A percentile compares a stretch with the other conserved stretches of the same genome.
Conservation (phyloP, 1,140 invertebrate species). For the Ridgeia piscesae region DNA sequence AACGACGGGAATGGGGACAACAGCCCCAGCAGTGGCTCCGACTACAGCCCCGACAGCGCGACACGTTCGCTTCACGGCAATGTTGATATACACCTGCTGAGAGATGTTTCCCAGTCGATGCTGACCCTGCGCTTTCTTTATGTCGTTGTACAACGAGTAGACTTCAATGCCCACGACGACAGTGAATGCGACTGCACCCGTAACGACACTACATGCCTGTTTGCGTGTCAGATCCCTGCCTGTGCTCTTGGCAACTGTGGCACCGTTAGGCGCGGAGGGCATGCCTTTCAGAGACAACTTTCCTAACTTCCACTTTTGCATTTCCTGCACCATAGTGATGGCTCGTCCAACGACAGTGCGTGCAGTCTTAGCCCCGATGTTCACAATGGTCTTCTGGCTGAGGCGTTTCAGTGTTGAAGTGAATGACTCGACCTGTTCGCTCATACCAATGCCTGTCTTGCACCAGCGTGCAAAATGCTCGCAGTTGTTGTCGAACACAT, state of each 20-base stretch:
- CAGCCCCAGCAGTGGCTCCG: neutral
- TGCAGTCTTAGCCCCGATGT: neutral
- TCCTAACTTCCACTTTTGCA: neutral
- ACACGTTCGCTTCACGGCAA: neutral
- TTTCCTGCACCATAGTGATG: neutral
- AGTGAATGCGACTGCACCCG: neutral
- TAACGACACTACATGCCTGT: neutral
- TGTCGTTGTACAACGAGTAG: neutral
- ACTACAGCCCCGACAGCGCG: neutral
- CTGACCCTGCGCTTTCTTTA: neutral
- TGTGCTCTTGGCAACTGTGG: neutral
- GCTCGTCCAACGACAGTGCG: neutral
- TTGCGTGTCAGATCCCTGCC: neutral
- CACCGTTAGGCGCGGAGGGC: neutral
- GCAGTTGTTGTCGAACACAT: conserved; percentile 21
- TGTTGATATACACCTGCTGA: neutral
- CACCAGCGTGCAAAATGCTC: conserved; percentile 28
- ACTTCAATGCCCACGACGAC: neutral
- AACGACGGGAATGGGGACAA: conserved; percentile 21
- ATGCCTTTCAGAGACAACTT: neutral
- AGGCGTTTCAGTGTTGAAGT: neutral
- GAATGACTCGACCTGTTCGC: conserved; percentile 17
- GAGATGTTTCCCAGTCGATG: neutral
- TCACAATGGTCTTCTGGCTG: neutral
- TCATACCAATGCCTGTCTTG: conserved; percentile 19